Percentiles rank a stretch among this genome's conserved stretches.
Evolutionary conservation across 2,888 invertebrate genomes (phyloP).

Genomic region (Pseudococcus longispinus): DNA sequence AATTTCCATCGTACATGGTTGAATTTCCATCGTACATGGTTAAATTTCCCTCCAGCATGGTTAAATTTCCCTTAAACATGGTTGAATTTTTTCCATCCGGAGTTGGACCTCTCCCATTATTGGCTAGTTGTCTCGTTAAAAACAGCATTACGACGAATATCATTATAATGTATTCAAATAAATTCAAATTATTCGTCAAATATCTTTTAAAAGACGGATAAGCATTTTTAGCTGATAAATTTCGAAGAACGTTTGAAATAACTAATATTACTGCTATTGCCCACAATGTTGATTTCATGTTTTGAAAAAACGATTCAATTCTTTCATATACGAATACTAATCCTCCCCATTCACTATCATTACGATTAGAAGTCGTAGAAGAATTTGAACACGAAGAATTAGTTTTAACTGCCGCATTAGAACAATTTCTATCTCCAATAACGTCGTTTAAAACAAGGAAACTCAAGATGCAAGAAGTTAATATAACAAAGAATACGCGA

Average conservation of each 20-base stretch:
- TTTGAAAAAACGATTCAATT: background rate
- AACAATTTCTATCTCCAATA: constrained; percentile 69
- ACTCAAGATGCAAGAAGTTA: constrained; percentile 81
- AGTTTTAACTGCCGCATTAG: background rate
- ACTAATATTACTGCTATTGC: constrained; percentile 73
- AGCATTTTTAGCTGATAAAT: constrained; percentile 81
- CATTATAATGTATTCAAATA: constrained; percentile 82
- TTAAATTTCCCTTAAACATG: too few species aligned
- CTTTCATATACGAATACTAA: too few species aligned
- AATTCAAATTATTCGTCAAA: constrained; percentile 81
- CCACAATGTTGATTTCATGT: constrained; percentile 51
- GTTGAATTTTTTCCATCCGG: too few species aligned
- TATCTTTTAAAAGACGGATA: constrained; percentile 82
- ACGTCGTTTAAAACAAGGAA: constrained; percentile 81
- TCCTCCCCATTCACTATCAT: background rate
- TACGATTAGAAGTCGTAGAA: background rate
- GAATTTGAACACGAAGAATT: background rate
- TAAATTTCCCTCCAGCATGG: too few species aligned
- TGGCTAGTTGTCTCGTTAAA: constrained; percentile 75
- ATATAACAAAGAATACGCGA: constrained; percentile 77
- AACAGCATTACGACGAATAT: constrained; percentile 83
- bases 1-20: too few species aligned
- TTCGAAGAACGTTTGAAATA: constrained; percentile 73
- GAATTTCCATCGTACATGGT: too few species aligned
- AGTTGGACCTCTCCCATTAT: too few species aligned